Conservation (phyloP, 2,797 vertebrate species). For the Propithecus deckenii region DNA sequence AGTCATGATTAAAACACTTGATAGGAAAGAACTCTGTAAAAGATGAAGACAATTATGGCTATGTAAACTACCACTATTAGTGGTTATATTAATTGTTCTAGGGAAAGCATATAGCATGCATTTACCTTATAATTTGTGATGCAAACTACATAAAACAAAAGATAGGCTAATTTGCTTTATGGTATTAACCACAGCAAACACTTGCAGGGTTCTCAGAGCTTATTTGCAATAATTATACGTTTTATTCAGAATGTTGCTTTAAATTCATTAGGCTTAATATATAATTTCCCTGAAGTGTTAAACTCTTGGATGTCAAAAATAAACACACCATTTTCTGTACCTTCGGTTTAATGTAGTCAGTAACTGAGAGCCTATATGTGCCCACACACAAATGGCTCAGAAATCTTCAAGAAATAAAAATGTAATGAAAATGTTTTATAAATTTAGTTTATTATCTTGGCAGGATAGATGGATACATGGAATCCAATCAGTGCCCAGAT, state of each 20-base stretch:
- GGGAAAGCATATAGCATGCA: slow-evolving; percentile 51
- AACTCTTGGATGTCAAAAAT: slow-evolving; percentile 75
- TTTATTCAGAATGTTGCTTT: slow-evolving; percentile 64
- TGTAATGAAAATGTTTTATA: background rate
- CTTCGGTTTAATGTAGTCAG: slow-evolving; percentile 79
- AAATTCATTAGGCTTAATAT: slow-evolving; percentile 54
- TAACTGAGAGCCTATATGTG: slow-evolving; percentile 71
- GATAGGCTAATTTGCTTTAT: slow-evolving; percentile 70
- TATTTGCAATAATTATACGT: slow-evolving; percentile 51
- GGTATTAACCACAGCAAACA: slow-evolving; percentile 64
- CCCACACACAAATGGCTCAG: slow-evolving; percentile 75
- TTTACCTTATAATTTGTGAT: slow-evolving; percentile 70
- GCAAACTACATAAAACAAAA: slow-evolving; percentile 74
- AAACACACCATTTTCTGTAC: slow-evolving; percentile 73
- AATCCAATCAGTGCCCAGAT: background rate
- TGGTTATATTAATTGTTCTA: slow-evolving; percentile 44
- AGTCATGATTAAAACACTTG: slow-evolving; percentile 36
- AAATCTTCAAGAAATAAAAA: slow-evolving; percentile 79
- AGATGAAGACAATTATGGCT: background rate
- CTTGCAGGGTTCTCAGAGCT: slow-evolving; percentile 63
- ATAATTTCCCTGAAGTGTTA: slow-evolving; percentile 59
- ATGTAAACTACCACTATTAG: slow-evolving; percentile 30
- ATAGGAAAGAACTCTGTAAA: slow-evolving; percentile 35
- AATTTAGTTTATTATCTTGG: background rate
- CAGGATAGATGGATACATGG: background rate